Base-by-base conservation (phyloP, 1,140 invertebrate species). In the Cyclina sinensis region DNA sequence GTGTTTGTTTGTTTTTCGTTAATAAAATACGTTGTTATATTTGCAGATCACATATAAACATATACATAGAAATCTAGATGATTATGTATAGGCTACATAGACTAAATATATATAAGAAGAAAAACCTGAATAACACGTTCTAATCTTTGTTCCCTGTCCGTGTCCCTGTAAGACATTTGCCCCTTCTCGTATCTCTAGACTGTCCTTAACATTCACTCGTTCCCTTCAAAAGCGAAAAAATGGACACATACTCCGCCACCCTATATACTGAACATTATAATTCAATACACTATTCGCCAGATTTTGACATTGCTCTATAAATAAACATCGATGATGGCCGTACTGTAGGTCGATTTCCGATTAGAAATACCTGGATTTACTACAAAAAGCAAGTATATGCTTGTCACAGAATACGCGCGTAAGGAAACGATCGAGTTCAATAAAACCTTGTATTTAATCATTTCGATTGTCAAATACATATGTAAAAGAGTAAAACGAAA, bases 101-200 rank as follows among this genome's bases (percentile, higher is more conserved):
- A 54, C n/a, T 79, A 79, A 79, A 59, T 51, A 80, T 37, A 76
- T n/a, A 46, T 43, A n/a, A 48, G 62, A 59, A 59, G 37, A 62
- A 70, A 43, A 79, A 88, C 86, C 86, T 88, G 86, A 12, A 88
- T 88, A 46, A 88, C 86, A 48, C 80, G 86, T 83, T 88, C 86
- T 57, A 88, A 57, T 76, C 86, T 32, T 59, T 88, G 78, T 24
- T 88, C 86, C 48, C 86, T 73, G 30, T 88, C 79, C 27, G 85
- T 32, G 37, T 88, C 79, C 37, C 62, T 74, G 59, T 82, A 73
- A 24, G 86, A 88, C 86, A 88, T 88, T 83, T 43, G 86, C 27
- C 39, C 79, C 79, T 46, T 84, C 46, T 78, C 11, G 32, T 37
- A 37, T 70, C 65, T 39, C 37, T 30, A 70, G 11, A 37, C 35